These are phyloP conservation scores for Lampropteryx suffumata DNA, from an alignment of 2,888 invertebrate species.

Conservation along the genomic window DNA sequence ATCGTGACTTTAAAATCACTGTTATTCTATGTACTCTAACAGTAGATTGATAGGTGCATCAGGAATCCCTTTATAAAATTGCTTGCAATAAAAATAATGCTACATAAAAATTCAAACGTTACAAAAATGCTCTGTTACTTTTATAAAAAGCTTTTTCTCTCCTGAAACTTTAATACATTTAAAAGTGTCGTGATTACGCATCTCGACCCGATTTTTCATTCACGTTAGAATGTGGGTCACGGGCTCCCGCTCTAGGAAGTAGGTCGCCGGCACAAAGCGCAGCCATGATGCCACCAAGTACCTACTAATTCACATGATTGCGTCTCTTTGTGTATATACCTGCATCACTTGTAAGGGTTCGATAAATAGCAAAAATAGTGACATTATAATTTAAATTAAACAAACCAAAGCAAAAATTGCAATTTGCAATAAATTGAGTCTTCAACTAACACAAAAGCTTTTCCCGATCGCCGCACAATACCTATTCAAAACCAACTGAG, in stretches of 20 bases:
- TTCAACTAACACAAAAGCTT: conserved; percentile 23
- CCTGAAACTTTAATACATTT: conserved; percentile 30
- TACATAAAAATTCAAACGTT: conserved; percentile 1
- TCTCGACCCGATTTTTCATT: conserved; percentile 50
- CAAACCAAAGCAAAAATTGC: too few species aligned
- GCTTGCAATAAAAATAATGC: conserved; percentile 2
- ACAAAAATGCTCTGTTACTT: conserved; percentile 7
- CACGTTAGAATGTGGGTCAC: conserved; percentile 57
- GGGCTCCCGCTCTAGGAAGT: conserved; percentile 42
- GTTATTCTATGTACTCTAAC: too few species aligned
- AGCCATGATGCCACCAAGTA: conserved; percentile 30
- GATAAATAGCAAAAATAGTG: too few species aligned
- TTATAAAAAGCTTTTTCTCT: conserved; percentile 14
- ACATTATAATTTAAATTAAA: background rate
- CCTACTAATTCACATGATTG: conserved; percentile 2
- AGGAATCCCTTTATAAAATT: background rate
- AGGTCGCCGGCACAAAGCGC: conserved; percentile 42
- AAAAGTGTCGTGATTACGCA: conserved; percentile 37
- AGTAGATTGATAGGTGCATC: too few species aligned
- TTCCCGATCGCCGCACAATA: conserved; percentile 34
- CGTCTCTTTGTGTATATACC: too few species aligned
- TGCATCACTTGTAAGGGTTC: too few species aligned
- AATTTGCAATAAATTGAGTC: conserved; percentile 9
- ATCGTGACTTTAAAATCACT: too few species aligned
- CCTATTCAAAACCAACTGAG: conserved; percentile 45